These are phyloP conservation scores for Sipha maydis DNA, from an alignment of 2,888 invertebrate species.

Conservation along the genomic window DNA sequence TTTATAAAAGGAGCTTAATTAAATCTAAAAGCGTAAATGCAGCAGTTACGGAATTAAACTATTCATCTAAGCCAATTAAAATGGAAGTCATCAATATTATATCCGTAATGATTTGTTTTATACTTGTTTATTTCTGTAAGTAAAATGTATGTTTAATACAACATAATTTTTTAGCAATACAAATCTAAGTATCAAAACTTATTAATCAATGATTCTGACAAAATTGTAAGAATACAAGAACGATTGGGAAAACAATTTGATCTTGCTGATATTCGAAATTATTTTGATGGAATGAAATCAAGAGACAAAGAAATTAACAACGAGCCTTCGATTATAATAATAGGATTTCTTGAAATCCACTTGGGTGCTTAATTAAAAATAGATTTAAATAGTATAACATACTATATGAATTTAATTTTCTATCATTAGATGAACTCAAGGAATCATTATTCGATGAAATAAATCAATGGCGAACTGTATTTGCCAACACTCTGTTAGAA, in stretches of 20 bases:
- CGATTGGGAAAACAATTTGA: background rate
- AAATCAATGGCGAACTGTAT: conserved; percentile 17
- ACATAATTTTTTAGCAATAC: conserved; percentile 18
- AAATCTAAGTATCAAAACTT: background rate
- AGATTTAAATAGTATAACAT: background rate
- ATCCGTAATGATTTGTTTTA: background rate
- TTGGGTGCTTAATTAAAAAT: conserved; percentile 8
- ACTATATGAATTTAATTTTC: too few species aligned
- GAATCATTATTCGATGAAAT: background rate
- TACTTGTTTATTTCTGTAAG: too few species aligned
- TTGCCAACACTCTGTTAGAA: background rate
- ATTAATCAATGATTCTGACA: background rate
- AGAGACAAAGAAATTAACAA: background rate
- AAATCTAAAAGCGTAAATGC: background rate
- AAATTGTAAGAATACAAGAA: background rate
- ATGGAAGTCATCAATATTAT: background rate
- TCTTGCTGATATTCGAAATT: background rate
- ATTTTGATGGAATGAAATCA: background rate
- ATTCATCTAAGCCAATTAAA: background rate
- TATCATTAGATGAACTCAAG: conserved; percentile 28
- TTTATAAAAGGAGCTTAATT: background rate
- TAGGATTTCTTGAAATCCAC: conserved; percentile 36
- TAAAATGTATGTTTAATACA: background rate
- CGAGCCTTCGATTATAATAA: background rate
- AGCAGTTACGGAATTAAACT: background rate